A percentile compares a stretch with the other conserved stretches of the same genome.
Evolutionary conservation across 2,113 vertebrate genomes (phyloP).

Genomic region (Microcebus ravelobensis): DNA sequence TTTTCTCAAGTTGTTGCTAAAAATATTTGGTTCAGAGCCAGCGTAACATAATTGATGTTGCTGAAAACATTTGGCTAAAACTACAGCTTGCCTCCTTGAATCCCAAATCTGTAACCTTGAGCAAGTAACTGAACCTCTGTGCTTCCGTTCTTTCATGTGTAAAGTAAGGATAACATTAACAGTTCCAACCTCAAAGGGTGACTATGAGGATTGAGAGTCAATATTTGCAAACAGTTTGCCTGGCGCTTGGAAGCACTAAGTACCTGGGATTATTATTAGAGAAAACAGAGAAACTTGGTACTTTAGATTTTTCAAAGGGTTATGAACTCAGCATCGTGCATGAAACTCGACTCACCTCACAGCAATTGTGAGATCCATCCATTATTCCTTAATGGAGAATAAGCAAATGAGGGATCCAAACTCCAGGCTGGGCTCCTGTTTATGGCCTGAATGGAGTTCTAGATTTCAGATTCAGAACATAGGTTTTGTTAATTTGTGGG

Average conservation of each 20-base stretch:
- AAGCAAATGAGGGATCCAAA: not conserved
- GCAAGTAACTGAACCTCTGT: not conserved
- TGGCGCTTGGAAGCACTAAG: not conserved
- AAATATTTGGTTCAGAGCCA: constrained; percentile 2
- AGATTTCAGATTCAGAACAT: not conserved
- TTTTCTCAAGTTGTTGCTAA: constrained; percentile 23
- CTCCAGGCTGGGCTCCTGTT: not conserved
- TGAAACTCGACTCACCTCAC: not conserved
- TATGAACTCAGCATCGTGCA: not conserved
- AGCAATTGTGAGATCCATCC: not conserved
- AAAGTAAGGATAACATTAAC: not conserved
- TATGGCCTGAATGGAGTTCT: not conserved
- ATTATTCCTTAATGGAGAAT: not conserved
- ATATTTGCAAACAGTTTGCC: not conserved
- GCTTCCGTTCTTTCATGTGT: not conserved
- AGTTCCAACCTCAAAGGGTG: not conserved
- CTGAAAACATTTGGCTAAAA: constrained; percentile 31
- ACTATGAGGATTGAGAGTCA: not conserved
- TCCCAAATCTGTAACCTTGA: not conserved
- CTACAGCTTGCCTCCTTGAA: not conserved
- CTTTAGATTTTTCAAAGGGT: not conserved
- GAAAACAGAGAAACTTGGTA: not conserved
- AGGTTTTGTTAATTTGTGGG: not conserved
- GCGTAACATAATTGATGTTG: not conserved
- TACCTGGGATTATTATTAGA: not conserved